Evolutionary conservation across 2,797 vertebrate genomes (phyloP).

Genomic region (Tinamus major): DNA sequence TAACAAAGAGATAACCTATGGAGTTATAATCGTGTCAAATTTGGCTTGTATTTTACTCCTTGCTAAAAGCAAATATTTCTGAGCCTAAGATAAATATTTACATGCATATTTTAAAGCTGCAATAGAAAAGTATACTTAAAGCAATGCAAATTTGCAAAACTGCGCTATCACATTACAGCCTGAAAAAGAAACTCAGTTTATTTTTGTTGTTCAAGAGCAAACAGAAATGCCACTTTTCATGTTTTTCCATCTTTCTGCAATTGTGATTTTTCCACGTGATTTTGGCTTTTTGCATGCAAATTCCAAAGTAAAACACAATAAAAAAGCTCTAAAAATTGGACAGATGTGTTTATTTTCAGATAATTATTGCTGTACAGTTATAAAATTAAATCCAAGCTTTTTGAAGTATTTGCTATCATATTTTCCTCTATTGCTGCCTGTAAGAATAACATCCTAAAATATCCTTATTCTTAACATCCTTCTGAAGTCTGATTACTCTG

Average conservation of each 20-base stretch:
- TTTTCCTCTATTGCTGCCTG: neutral
- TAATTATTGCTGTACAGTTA: neutral
- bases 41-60: neutral
- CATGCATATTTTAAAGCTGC: neutral
- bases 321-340: neutral
- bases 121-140: neutral
- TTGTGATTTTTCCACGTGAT: neutral
- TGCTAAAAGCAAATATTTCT: neutral
- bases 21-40: neutral
- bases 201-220: neutral
- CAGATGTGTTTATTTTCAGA: neutral
- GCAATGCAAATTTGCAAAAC: neutral
- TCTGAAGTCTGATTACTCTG: neutral
- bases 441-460: neutral
- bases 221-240: neutral
- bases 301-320: constrained; percentile 13
- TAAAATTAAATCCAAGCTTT: neutral
- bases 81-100: neutral
- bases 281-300: neutral
- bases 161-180: neutral
- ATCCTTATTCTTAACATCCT: neutral
- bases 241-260: neutral
- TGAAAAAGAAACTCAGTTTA: neutral
- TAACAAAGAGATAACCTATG: neutral
- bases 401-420: neutral